Conservation (phyloP, 2,113 vertebrate species). For the Thunnus thynnus region DNA sequence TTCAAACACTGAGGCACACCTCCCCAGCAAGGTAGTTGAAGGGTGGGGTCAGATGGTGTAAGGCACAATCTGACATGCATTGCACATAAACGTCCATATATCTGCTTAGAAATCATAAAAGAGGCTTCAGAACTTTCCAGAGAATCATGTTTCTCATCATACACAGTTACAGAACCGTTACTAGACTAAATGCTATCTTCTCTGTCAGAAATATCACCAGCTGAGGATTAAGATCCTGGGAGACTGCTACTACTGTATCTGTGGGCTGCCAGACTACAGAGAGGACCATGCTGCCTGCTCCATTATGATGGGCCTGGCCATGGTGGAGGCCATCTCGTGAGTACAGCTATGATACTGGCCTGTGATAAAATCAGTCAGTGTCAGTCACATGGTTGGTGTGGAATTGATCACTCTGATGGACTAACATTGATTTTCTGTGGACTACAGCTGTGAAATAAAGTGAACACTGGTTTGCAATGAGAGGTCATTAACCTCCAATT, state of each 20-base stretch:
- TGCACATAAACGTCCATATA: too few relatives aligned
- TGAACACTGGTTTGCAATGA: slow-evolving; percentile 3
- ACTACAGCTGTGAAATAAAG: slow-evolving; percentile 19
- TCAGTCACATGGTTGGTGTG: not conserved
- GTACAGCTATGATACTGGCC: slow-evolving; percentile 50
- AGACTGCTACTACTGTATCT: slow-evolving; percentile 98
- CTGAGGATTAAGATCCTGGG: slow-evolving; percentile 97
- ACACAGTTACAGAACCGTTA: too few relatives aligned
- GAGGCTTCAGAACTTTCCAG: too few relatives aligned
- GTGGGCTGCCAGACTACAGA: slow-evolving; percentile 93
- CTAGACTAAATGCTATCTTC: slow-evolving; percentile 1
- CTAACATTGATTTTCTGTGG: slow-evolving; percentile 31
- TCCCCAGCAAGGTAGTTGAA: too few relatives aligned
- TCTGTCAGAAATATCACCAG: slow-evolving; percentile 92
- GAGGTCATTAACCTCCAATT: slow-evolving; percentile 15
- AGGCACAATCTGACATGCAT: too few relatives aligned
- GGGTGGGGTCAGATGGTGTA: too few relatives aligned
- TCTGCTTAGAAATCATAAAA: too few relatives aligned
- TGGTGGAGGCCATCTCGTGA: slow-evolving; percentile 98
- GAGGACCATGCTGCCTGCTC: slow-evolving; percentile 95
- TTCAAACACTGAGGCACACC: too few relatives aligned
- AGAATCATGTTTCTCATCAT: too few relatives aligned
- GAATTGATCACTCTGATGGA: slow-evolving; percentile 32
- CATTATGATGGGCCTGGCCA: slow-evolving; percentile 97
- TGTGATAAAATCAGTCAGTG: not conserved